phyloP scores from a whole-genome alignment of 2,888 invertebrate genomes.

The Volucella inanis region DNA sequence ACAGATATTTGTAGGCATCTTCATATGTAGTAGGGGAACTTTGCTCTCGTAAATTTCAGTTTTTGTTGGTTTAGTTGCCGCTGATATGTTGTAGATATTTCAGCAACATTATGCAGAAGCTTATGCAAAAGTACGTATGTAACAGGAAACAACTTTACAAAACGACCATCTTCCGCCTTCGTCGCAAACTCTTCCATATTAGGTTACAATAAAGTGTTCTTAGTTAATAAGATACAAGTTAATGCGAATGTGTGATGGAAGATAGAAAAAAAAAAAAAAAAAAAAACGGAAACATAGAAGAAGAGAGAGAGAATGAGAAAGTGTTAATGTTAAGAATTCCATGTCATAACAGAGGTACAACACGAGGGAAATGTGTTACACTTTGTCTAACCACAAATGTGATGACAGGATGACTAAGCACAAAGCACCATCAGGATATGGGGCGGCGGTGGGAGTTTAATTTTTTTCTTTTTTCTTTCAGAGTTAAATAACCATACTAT shows the following conservation, averaged over 20 bases:
- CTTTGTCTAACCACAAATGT: constrained; percentile 38
- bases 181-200: constrained; percentile 15
- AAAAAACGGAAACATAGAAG: no score
- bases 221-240: constrained; percentile 52
- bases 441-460: no score
- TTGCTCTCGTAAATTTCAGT: not conserved
- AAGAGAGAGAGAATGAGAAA: not conserved
- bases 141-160: constrained; percentile 42
- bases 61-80: not conserved
- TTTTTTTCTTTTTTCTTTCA: no score
- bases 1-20: constrained; percentile 6
- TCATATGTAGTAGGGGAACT: constrained; percentile 39
- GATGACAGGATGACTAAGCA: constrained; percentile 33
- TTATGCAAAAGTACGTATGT: constrained; percentile 32
- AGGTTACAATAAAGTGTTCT: constrained; percentile 48
- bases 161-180: constrained; percentile 23
- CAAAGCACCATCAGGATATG: no score
- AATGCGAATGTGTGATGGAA: constrained; percentile 31
- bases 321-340: not conserved
- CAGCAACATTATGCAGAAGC: constrained; percentile 50
- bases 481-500: no score
- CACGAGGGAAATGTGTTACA: constrained; percentile 28
- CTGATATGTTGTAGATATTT: constrained; percentile 38
- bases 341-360: constrained; percentile 6
- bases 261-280: no score